Conservation (phyloP, 2,113 vertebrate genomes). For the Malurus alboscapulatus region DNA sequence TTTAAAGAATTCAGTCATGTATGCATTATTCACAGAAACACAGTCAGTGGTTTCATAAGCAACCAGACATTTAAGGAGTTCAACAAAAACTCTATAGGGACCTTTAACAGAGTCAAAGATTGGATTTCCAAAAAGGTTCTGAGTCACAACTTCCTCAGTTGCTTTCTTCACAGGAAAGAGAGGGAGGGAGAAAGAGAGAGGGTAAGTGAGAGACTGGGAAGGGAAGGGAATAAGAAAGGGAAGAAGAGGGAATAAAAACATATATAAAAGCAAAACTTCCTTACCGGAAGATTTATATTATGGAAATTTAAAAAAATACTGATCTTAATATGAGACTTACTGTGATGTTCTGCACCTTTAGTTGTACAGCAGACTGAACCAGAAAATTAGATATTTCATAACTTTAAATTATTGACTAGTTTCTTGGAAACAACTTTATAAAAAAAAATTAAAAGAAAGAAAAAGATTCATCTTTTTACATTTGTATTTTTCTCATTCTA, state of each 20-base stretch:
- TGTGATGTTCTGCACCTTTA: background rate
- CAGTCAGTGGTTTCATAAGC: background rate
- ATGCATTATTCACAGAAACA: conserved; percentile 13
- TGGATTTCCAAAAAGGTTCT: background rate
- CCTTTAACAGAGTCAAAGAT: background rate
- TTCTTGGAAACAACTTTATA: background rate
- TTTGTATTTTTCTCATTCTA: background rate
- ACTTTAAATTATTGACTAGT: background rate
- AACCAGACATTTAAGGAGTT: background rate
- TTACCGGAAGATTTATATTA: background rate
- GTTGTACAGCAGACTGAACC: background rate
- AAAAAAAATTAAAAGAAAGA: background rate
- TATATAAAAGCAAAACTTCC: background rate
- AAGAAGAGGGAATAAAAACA: background rate
- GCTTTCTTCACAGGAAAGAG: background rate
- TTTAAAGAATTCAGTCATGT: background rate
- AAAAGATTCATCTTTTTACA: background rate
- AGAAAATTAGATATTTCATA: background rate
- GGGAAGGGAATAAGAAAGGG: background rate
- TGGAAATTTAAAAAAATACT: background rate
- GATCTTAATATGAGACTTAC: background rate
- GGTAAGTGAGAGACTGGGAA: too few species aligned
- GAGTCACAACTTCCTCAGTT: background rate
- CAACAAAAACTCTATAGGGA: background rate
- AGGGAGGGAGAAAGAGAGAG: background rate